A percentile compares a stretch with the other conserved stretches of the same genome.
Evolutionary conservation across 2,888 invertebrate genomes (phyloP).

Genomic region (Scaptomyza flava): DNA sequence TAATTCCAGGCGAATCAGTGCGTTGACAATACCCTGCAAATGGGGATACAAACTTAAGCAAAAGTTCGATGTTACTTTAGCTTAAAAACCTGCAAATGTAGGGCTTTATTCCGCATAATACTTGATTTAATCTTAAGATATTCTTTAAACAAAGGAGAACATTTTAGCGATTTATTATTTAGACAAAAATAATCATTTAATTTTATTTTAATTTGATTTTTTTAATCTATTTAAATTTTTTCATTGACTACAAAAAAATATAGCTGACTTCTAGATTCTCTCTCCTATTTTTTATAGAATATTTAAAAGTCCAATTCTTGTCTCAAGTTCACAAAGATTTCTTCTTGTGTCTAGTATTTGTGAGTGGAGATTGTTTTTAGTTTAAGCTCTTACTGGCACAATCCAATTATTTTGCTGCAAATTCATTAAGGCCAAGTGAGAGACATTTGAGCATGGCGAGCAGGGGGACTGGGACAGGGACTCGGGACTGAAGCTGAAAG

Average conservation of each 20-base stretch:
- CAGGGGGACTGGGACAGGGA: not conserved
- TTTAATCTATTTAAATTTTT: no score
- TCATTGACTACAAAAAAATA: not conserved
- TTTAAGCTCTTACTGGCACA: slow-evolving; percentile 47
- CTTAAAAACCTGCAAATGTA: no score
- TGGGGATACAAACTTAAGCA: not conserved
- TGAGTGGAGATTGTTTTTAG: slow-evolving; percentile 44
- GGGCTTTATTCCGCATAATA: no score
- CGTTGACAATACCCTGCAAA: slow-evolving; percentile 30
- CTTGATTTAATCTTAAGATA: no score
- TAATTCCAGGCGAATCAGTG: slow-evolving; percentile 40
- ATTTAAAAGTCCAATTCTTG: slow-evolving; percentile 2
- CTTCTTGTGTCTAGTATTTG: slow-evolving; percentile 52
- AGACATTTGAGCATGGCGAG: slow-evolving; percentile 3
- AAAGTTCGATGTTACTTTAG: no score
- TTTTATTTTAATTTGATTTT: no score
- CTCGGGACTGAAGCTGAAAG: not conserved
- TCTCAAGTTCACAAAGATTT: not conserved
- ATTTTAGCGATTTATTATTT: no score
- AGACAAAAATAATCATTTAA: no score
- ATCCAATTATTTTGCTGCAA: slow-evolving; percentile 70
- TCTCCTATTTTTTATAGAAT: slow-evolving; percentile 10
- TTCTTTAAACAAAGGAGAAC: no score
- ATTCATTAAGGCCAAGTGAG: slow-evolving; percentile 65
- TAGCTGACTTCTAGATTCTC: not conserved